Base-by-base conservation (phyloP, 1,140 invertebrate species). In the Ericerus pela region DNA sequence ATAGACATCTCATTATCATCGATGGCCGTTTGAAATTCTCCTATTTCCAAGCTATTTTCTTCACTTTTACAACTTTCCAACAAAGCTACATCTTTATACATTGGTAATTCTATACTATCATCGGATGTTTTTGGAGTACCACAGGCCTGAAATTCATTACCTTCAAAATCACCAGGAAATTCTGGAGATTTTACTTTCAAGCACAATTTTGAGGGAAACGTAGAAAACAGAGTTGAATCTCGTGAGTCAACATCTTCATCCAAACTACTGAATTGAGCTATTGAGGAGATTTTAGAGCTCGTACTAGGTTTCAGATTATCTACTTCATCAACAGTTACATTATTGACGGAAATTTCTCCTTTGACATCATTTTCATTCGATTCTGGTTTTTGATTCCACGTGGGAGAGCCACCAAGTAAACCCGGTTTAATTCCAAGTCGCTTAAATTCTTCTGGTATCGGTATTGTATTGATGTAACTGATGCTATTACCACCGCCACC, bases 71-170 rank as follows among this genome's bases (percentile, higher is more conserved):
- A 64, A 26, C 62, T 59, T 53, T 63, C 64, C 20, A 62, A 60
- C 11, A 65, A 53, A 16, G 62, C 61, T 37, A 65, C 62, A 37
- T 65, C 64, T 55, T 65, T 63, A 55, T 64, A 64, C 54, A 65
- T 59, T 41, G 64, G 63, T 22, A 62, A 41, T 38, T 62, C 62
- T 26, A 58, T 56, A 59, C 58, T 59, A 16, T 60, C 58, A 38
- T 63, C 62, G n/a, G 16, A 47, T n/a, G n/a, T n/a, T n/a, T n/a
- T n/a, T n/a, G n/a, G n/a, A n/a, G n/a, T n/a, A n/a, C n/a, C n/a
- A n/a, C n/a, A n/a, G n/a, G n/a, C n/a, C n/a, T n/a, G n/a, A n/a
- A n/a, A n/a, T n/a, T n/a, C n/a, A n/a, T n/a, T n/a, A n/a, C 18
- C 4, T 16, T 38, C 14, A 18, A 16, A 38, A 14, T 38, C 20